Conservation (phyloP, 1,140 invertebrate species). For the Idris sp. region DNA sequence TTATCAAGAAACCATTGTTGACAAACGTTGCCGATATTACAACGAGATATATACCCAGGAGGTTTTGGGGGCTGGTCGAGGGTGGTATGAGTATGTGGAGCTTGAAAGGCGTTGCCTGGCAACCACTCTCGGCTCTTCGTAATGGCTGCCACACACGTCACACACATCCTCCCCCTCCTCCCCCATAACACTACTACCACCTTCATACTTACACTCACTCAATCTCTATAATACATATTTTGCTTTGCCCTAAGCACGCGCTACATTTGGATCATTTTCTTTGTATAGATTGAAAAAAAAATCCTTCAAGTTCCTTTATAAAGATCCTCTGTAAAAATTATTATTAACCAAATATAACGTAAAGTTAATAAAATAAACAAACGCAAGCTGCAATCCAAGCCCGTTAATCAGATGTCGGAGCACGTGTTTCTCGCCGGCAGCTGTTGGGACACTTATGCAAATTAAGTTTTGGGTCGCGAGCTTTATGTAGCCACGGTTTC, state of each 20-base stretch:
- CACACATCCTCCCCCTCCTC: constrained; percentile 68
- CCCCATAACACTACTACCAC: constrained; percentile 56
- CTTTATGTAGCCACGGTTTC: constrained; percentile 70
- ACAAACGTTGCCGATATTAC: constrained; percentile 68
- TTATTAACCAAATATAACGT: too few relatives aligned
- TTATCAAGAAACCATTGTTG: constrained; percentile 70
- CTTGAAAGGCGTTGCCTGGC: constrained; percentile 76
- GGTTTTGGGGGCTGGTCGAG: constrained; percentile 72
- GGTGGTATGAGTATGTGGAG: constrained; percentile 77
- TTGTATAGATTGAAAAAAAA: too few relatives aligned
- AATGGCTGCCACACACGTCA: constrained; percentile 78
- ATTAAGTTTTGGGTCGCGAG: constrained; percentile 66
- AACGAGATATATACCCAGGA: constrained; percentile 64
- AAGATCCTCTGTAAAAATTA: too few relatives aligned
- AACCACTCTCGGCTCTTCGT: constrained; percentile 74
- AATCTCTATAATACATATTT: constrained; percentile 64
- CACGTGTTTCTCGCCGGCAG: constrained; percentile 73
- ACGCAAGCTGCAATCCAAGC: too few relatives aligned
- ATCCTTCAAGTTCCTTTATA: too few relatives aligned
- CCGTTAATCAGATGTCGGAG: constrained; percentile 72
- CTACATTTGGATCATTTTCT: constrained; percentile 69
- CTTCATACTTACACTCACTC: constrained; percentile 55
- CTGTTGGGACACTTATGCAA: constrained; percentile 77
- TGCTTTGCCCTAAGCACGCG: constrained; percentile 56
- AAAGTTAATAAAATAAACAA: too few relatives aligned